A percentile compares a stretch with the other conserved stretches of the same genome.
Conservation (phyloP, 2,113 vertebrate species). For the Proterorhinus semilunaris region DNA sequence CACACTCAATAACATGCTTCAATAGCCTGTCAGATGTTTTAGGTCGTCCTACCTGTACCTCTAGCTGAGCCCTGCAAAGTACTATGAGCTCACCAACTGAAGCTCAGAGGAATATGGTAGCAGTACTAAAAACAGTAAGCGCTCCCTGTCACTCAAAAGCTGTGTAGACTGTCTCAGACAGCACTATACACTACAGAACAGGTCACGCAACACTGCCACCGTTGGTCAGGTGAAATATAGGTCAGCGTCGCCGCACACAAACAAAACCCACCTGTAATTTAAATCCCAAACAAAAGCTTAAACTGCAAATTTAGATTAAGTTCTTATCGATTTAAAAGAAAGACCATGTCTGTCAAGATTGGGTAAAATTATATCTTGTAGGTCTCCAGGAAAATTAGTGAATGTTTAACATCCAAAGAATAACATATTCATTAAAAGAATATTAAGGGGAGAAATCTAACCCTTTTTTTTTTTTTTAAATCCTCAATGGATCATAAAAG, state of each 20-base stretch:
- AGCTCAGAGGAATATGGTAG: not conserved
- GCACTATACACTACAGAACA: conserved; percentile 1
- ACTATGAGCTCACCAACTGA: not conserved
- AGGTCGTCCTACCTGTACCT: too few relatives aligned
- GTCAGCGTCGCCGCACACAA: not conserved
- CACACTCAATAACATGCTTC: too few relatives aligned
- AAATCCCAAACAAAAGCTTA: too few relatives aligned
- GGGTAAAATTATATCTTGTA: not conserved
- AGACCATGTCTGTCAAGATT: too few relatives aligned
- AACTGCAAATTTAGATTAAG: too few relatives aligned
- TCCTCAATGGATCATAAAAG: not conserved
- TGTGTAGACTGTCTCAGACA: not conserved
- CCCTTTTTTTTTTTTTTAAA: not conserved
- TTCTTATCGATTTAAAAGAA: too few relatives aligned
- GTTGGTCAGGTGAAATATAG: conserved; percentile 10
- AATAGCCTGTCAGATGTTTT: too few relatives aligned
- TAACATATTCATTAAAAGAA: too few relatives aligned
- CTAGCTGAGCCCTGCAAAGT: too few relatives aligned
- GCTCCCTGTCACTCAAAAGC: not conserved
- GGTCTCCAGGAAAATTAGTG: not conserved
- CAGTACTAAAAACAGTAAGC: not conserved
- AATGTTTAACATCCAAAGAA: too few relatives aligned
- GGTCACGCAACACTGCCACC: conserved; percentile 5
- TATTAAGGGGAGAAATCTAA: not conserved
- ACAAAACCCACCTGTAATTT: not conserved